Base-by-base conservation (phyloP, 2,113 vertebrate species). In the Myotis davidii region DNA sequence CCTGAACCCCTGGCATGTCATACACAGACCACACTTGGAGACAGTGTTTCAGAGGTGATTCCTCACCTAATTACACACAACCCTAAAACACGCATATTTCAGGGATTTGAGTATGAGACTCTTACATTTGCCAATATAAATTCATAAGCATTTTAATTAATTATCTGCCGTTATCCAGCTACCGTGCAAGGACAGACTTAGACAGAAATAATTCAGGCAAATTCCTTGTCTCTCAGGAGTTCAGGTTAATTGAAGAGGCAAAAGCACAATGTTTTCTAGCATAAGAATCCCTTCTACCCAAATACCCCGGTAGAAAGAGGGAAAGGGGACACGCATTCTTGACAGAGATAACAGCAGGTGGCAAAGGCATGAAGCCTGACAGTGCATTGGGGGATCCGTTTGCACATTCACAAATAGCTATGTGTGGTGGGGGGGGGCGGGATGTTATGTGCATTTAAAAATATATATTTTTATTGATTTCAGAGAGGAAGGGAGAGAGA, bases 171-270 rank as follows among this genome's bases (percentile, higher is more conserved):
- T 88, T n/a, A 81, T 20, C 67, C 32, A 48, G 12, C 48, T 94
- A 64, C 17, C 69, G 1, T 84, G 14, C 27, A 42, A 42, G 21
- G 50, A 14, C 37, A 88, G 64, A 37, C 27, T 70, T 50, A 42
- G 5, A 76, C 7, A 54, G 39, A 93, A 78, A 61, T 77, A 74
- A 78, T 67, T 65, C 18, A 61, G 39, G 50, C 17, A 90, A 9
- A 70, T 45, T 45, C 61, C 27, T 69, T 34, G 12, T 61, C 42
- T 82, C 76, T 61, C 1, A 61, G 50, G 56, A 79, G 59, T 50
- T 73, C 48, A 72, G 37, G 73, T 92, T 77, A 91, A 73, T 32
- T 92, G 54, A 90, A 83, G 81, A 90, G 45, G 5, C 56, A 90
- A n/a, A 89, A 94, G 39, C 72, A 48, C 61, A 79, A 34, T 88